Conservation (phyloP, 2,888 invertebrate species). For the Phyllotreta striolata region DNA sequence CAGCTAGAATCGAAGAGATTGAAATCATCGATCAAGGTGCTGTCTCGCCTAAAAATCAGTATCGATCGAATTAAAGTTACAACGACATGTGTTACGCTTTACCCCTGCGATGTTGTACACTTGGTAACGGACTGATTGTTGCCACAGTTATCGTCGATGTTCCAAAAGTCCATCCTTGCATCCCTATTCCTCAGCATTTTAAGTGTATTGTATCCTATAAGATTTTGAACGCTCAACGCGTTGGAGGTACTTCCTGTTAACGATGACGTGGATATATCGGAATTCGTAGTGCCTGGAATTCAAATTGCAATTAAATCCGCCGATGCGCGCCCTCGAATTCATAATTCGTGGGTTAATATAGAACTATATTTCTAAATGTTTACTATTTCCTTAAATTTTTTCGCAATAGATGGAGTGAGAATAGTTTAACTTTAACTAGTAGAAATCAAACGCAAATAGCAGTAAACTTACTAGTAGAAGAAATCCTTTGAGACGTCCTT, state of each 20-base stretch:
- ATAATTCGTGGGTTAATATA: no score
- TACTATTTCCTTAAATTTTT: no score
- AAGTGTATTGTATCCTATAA: constrained; percentile 78
- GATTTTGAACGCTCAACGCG: constrained; percentile 76
- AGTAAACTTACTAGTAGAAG: constrained; percentile 64
- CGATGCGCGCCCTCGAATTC: no score
- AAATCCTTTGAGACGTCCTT: constrained; percentile 62
- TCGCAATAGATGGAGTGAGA: no score
- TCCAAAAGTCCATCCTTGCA: constrained; percentile 41
- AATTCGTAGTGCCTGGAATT: constrained; percentile 62
- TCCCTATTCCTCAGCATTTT: constrained; percentile 67
- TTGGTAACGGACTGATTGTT: constrained; percentile 30
- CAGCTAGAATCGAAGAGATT: constrained; percentile 46
- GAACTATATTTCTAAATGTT: no score
- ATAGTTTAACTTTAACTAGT: constrained; percentile 9
- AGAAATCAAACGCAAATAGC: not conserved
- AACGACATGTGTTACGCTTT: constrained; percentile 1
- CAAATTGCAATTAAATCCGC: not conserved
- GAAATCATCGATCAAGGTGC: constrained; percentile 42
- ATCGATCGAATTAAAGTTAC: not conserved
- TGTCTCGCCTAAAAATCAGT: constrained; percentile 35
- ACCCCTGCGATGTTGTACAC: constrained; percentile 41
- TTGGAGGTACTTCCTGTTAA: constrained; percentile 61
- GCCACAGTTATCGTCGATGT: constrained; percentile 43
- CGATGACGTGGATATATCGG: constrained; percentile 64